phyloP scores from a whole-genome alignment of 2,113 vertebrate species.

The Vombatus ursinus region DNA sequence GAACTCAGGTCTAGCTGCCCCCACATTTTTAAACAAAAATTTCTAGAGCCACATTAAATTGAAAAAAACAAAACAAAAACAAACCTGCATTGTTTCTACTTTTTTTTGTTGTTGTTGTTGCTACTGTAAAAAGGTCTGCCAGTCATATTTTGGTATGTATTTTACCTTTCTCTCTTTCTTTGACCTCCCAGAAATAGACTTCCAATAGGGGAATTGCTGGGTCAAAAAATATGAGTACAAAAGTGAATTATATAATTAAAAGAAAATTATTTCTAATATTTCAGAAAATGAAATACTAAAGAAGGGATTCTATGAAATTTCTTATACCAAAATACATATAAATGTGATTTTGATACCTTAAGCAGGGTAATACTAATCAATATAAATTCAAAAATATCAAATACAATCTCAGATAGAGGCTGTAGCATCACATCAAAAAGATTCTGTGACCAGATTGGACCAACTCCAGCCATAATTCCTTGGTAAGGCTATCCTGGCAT shows the following conservation, averaged over 20 bases:
- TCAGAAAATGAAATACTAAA: neutral
- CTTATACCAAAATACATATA: neutral
- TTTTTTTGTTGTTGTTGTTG: neutral
- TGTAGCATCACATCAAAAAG: neutral
- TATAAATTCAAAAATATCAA: neutral
- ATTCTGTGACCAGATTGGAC: neutral
- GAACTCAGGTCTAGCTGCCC: no score
- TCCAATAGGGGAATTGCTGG: neutral
- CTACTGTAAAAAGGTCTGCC: neutral
- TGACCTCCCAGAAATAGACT: neutral
- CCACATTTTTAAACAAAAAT: neutral
- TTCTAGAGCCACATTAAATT: neutral
- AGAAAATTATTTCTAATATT: neutral
- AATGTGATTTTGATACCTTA: neutral
- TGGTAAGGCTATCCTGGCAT: neutral
- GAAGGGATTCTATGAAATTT: neutral
- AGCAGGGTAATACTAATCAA: neutral
- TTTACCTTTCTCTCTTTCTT: neutral
- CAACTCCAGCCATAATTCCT: neutral
- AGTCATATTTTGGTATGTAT: neutral
- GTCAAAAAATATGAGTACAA: neutral
- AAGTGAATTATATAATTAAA: neutral
- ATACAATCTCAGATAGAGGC: neutral
- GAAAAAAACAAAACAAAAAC: no score
- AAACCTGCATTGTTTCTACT: neutral